Conservation (phyloP, 2,113 vertebrate species). For the Collichthys lucidus region DNA sequence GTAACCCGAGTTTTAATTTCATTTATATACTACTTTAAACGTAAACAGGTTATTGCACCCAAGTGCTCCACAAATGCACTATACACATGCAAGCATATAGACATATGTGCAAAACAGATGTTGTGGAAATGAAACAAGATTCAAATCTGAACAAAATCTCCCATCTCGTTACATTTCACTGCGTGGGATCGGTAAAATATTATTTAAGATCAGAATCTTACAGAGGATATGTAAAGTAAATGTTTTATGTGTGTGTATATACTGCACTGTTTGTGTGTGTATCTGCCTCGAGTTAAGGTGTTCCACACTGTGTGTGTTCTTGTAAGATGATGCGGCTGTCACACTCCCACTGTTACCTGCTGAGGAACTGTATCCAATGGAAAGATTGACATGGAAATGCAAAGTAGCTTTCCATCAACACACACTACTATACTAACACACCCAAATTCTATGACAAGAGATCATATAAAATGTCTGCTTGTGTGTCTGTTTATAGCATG, state of each 20-base stretch:
- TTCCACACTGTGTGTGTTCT: constrained; percentile 35
- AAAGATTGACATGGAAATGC: constrained; percentile 40
- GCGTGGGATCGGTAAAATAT: neutral
- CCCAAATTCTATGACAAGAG: constrained; percentile 31
- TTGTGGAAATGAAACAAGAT: too few species aligned
- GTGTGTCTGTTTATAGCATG: constrained; percentile 7
- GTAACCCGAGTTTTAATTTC: neutral
- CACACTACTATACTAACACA: constrained; percentile 27
- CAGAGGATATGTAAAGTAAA: neutral
- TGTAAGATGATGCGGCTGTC: constrained; percentile 44
- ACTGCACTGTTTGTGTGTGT: constrained; percentile 4
- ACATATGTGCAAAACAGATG: too few species aligned
- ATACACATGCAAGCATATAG: too few species aligned
- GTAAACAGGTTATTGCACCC: too few species aligned
- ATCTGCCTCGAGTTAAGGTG: constrained; percentile 6
- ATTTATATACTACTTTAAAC: too few species aligned
- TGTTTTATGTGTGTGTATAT: neutral
- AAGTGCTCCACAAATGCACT: too few species aligned
- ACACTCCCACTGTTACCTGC: constrained; percentile 54
- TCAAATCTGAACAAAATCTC: too few species aligned
- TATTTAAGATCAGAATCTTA: neutral
- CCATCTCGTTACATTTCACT: neutral
- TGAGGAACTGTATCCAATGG: constrained; percentile 49
- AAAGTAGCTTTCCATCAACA: constrained; percentile 54
- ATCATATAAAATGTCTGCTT: constrained; percentile 14